These are phyloP conservation scores for Isurus oxyrinchus DNA, from an alignment of 2,113 vertebrate species.

Conservation along the genomic window DNA sequence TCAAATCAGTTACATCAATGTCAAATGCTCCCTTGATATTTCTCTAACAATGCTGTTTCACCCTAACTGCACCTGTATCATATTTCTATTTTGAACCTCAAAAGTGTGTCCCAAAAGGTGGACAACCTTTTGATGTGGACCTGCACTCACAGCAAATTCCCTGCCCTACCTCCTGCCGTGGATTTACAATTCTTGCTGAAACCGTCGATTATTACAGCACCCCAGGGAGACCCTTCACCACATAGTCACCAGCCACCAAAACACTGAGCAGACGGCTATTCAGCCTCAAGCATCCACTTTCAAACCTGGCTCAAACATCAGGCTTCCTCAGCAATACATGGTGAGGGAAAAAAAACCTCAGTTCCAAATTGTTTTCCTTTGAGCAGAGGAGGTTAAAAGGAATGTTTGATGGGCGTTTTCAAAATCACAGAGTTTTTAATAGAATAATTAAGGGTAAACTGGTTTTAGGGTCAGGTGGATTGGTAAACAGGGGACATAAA, in stretches of 20 bases:
- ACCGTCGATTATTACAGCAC: background rate
- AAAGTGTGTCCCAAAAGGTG: background rate
- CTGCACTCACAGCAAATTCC: background rate
- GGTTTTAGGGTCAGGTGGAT: background rate
- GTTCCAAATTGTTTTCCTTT: background rate
- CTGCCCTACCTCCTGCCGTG: background rate
- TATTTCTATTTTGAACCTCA: background rate
- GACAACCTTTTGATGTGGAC: background rate
- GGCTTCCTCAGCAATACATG: background rate
- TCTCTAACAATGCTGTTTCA: background rate
- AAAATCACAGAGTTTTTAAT: background rate
- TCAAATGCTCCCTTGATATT: background rate
- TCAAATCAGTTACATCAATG: background rate
- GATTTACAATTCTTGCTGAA: background rate
- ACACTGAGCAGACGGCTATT: background rate
- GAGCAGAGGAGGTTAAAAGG: background rate
- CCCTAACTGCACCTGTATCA: background rate
- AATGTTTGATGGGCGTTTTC: background rate
- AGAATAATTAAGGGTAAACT: background rate
- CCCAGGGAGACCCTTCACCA: background rate
- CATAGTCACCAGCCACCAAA: background rate
- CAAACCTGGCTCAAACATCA: background rate
- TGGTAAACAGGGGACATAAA: too few relatives aligned
- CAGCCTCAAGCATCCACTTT: background rate
- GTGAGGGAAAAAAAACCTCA: background rate